Conservation (phyloP, 2,797 vertebrate genomes). For the Telmatherina bonti region DNA sequence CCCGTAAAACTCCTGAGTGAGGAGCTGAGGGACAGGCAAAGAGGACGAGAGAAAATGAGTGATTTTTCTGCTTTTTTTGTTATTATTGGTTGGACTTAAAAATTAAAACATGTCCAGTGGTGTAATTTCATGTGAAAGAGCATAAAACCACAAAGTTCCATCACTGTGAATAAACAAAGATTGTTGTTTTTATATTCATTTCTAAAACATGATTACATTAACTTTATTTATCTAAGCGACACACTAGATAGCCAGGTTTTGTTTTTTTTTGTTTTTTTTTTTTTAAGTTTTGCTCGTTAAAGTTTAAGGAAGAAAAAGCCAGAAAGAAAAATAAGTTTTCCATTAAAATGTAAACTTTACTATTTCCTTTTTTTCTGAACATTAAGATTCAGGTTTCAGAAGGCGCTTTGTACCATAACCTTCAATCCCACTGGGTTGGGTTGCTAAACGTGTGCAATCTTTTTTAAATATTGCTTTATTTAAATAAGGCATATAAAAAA, state of each 20-base stretch:
- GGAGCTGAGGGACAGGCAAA: conserved; percentile 82
- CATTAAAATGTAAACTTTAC: neutral
- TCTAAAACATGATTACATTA: conserved; percentile 1
- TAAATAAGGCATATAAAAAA: too few species aligned
- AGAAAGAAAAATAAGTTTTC: neutral
- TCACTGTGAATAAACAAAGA: neutral
- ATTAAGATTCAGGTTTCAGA: neutral
- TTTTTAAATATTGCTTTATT: neutral
- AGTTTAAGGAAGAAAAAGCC: neutral
- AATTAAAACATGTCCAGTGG: neutral
- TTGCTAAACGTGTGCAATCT: neutral
- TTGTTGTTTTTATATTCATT: neutral
- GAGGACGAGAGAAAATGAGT: too few species aligned
- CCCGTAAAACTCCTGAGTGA: conserved; percentile 97
- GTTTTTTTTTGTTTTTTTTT: neutral
- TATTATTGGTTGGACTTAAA: neutral
- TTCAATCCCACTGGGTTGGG: neutral
- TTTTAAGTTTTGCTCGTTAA: neutral
- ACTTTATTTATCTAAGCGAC: neutral
- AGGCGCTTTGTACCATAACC: too few species aligned
- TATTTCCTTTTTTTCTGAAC: neutral
- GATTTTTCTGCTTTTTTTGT: too few species aligned
- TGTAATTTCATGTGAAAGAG: neutral
- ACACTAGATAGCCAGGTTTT: neutral
- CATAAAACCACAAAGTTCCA: neutral